Evolutionary conservation across 2,888 invertebrate genomes (phyloP), one percentile per base, ranked within the genome.

Genomic region (Idaea aversata): DNA sequence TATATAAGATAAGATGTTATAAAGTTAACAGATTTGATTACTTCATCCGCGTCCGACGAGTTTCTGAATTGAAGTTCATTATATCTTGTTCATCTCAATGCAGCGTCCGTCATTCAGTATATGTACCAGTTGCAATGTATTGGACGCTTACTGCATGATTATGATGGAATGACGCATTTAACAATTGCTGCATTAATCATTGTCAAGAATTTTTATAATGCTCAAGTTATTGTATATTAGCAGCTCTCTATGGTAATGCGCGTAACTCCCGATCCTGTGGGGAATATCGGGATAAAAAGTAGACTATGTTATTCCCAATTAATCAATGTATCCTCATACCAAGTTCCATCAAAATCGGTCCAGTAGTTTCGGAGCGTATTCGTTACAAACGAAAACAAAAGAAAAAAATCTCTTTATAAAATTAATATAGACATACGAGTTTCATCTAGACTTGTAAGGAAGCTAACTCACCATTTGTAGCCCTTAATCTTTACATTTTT

Each of bases 141-240:
- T 61, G 64, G 65, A 68, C 65, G 65, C 61, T 61, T 57, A 15
- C 38, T 66, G 68, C 66, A 72, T 67, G 66, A 71, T 70, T 64
- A 68, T 68, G 47, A 66, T 67, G 67, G 67, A 65, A 63, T 70
- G 69, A 70, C 70, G 68, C 67, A 69, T 63, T 64, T 63, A 59
- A 69, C 72, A 67, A 70, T 67, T 70, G 68, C 61, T 70, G 66
- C 63, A 68, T 69, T 67, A 64, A 70, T 67, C 66, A 68, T 59
- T 67, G 63, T 16, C 15, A 65, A 68, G 63, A 69, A 65, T 69
- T 67, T 66, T 25, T 25, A 25, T 25, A 25, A 25, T 25, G 25
- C 1, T 25, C 25, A 25, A 25, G 25, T 25, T 25, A 25, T 25
- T 25, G 1, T 25, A 25, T 25, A 25, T 3, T 25, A 25, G 25